A percentile compares a stretch with the other conserved stretches of the same genome.
phyloP scores from a whole-genome alignment of 2,797 vertebrate species.

The Pristis pectinata region DNA sequence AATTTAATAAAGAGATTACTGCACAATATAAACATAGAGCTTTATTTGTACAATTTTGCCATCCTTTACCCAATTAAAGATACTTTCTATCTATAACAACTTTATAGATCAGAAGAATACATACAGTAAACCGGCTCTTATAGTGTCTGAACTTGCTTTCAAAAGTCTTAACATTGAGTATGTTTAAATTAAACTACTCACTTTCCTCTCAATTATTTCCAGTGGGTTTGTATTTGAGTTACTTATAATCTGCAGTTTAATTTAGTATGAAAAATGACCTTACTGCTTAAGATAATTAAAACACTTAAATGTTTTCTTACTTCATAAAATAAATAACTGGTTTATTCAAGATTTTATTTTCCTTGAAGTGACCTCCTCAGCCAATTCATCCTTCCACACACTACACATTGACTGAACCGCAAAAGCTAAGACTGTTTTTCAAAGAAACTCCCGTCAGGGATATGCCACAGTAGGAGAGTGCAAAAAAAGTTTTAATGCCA shows the following conservation, averaged over 20 bases:
- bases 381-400: background rate
- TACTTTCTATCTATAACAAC: background rate
- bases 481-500: background rate
- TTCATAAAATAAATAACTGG: background rate
- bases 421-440: background rate
- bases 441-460: background rate
- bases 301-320: background rate
- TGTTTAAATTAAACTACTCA: no score
- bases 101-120: background rate
- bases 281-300: conserved; percentile 1
- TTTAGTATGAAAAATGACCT: background rate
- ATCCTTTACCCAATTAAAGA: background rate
- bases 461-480: background rate
- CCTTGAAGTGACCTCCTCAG: background rate
- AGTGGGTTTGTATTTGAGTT: background rate
- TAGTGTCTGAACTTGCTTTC: background rate
- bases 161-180: background rate
- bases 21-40: background rate
- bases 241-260: background rate
- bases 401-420: background rate
- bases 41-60: background rate
- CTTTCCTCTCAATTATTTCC: background rate
- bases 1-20: background rate
- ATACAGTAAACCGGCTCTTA: background rate
- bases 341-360: background rate